A percentile compares a stretch with the other conserved stretches of the same genome.
Conservation (phyloP, 2,113 vertebrate species). For the Thamnaconus septentrionalis region DNA sequence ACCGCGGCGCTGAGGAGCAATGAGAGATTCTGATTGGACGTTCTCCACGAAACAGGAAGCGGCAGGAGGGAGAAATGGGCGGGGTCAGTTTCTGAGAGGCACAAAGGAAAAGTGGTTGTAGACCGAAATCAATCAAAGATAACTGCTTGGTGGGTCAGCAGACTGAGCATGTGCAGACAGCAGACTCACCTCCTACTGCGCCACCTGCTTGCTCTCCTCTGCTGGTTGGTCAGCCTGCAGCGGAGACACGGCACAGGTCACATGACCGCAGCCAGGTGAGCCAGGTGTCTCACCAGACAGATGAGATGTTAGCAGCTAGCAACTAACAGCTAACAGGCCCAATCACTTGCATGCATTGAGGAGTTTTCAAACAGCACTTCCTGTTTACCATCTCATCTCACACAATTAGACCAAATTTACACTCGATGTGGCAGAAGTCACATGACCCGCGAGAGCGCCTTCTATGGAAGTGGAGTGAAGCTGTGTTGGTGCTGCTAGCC, state of each 20-base stretch:
- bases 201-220: slow-evolving; percentile 33
- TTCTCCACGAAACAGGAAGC: slow-evolving; percentile 12
- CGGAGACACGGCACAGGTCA: slow-evolving; percentile 3
- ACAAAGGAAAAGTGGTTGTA: background rate
- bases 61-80: slow-evolving; percentile 25
- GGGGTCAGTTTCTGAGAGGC: slow-evolving; percentile 20
- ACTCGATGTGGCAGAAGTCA: background rate
- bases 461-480: background rate
- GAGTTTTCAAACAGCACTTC: too few species aligned
- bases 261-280: background rate
- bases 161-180: background rate
- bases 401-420: too few species aligned
- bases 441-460: background rate
- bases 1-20: too few species aligned
- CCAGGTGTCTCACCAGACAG: slow-evolving; percentile 3
- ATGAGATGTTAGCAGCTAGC: background rate
- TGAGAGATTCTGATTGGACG: background rate
- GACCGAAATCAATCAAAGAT: background rate
- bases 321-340: too few species aligned
- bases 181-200: slow-evolving; percentile 49
- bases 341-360: too few species aligned
- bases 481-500: too few species aligned
- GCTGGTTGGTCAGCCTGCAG: slow-evolving; percentile 39
- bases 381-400: too few species aligned
- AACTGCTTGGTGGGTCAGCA: background rate